Percentiles rank a stretch among this genome's conserved stretches.
Evolutionary conservation across 2,113 vertebrate species (phyloP).

Genomic region (Butorides virescens): DNA sequence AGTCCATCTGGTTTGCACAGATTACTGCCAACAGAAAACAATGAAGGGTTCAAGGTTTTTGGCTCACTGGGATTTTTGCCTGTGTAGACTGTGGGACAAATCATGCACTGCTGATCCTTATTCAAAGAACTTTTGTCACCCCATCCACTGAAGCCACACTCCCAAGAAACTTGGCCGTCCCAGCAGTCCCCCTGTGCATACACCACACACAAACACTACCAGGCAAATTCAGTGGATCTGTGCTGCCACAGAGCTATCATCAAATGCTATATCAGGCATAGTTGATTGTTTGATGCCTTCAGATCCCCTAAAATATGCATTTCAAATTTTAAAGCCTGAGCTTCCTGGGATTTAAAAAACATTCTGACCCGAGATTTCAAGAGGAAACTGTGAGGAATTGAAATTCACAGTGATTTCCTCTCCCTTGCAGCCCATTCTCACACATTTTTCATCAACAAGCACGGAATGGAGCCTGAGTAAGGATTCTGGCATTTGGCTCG

Average conservation of each 20-base stretch:
- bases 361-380: neutral
- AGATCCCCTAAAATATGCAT: neutral
- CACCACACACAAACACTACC: neutral
- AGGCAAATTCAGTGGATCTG: neutral
- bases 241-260: neutral
- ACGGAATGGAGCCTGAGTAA: neutral
- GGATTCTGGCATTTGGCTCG: neutral
- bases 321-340: neutral
- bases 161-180: neutral
- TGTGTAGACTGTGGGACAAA: accelerated
- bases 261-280: neutral
- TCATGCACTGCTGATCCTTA: neutral
- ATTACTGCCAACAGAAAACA: neutral
- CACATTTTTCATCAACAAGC: neutral
- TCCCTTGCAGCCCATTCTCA: neutral
- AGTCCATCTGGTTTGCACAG: neutral
- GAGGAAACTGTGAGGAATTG: neutral
- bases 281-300: neutral
- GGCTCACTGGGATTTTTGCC: neutral
- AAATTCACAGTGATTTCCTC: neutral
- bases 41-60: neutral
- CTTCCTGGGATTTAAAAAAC: neutral
- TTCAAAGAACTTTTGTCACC: neutral
- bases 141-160: neutral
- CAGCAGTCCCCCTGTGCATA: neutral